Evolutionary conservation across 1,140 invertebrate species (phyloP).

Genomic region (Rhopalosiphum padi): DNA sequence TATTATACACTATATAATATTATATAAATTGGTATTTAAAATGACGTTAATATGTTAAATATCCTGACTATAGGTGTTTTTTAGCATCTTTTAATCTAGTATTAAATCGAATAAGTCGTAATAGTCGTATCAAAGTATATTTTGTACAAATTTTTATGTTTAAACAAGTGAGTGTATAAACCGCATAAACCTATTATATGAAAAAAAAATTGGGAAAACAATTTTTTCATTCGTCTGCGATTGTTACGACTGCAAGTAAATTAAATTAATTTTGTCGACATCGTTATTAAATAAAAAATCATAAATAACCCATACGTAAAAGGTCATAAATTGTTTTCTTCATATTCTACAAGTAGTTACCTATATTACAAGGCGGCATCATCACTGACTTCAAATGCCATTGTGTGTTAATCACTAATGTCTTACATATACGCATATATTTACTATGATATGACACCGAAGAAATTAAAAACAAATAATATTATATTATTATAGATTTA

Average conservation of each 20-base stretch:
- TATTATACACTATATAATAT: no score
- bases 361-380: background rate
- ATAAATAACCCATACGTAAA: background rate
- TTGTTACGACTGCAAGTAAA: background rate
- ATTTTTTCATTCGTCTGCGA: background rate
- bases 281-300: background rate
- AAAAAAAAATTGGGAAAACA: background rate
- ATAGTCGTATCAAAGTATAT: background rate
- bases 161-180: background rate
- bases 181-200: background rate
- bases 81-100: background rate
- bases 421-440: background rate
- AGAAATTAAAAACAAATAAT: conserved; percentile 8
- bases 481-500: background rate
- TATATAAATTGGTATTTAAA: background rate
- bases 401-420: background rate
- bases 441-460: background rate
- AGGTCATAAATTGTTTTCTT: background rate
- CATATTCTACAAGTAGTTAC: background rate
- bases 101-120: background rate
- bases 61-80: background rate
- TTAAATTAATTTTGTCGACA: background rate
- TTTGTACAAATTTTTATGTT: background rate
- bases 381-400: background rate
- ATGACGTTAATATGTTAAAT: background rate